Percentiles rank a stretch among this genome's conserved stretches.
These are phyloP conservation scores for Sphaeramia orbicularis DNA, from an alignment of 2,797 vertebrate genomes.

Conservation along the genomic window DNA sequence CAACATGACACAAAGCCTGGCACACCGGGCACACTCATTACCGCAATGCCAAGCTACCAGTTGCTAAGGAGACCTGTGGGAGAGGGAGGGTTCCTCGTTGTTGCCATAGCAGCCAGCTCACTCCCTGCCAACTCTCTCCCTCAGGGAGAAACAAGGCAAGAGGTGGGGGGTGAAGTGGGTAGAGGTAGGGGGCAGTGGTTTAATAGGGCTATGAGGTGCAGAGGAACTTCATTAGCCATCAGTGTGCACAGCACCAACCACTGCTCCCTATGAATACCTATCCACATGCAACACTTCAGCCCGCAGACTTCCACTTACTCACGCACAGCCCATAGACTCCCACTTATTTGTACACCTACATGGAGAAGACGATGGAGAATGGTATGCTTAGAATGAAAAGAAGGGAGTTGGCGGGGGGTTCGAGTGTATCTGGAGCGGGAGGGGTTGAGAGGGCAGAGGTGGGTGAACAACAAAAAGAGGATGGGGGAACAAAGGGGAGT, in stretches of 20 bases:
- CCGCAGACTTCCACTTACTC: slow-evolving; percentile 71
- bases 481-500: slow-evolving; percentile 56
- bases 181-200: slow-evolving; percentile 80
- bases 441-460: slow-evolving; percentile 68
- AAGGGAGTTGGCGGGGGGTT: slow-evolving; percentile 19
- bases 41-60: slow-evolving; percentile 88
- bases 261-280: slow-evolving; percentile 63
- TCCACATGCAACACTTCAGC: slow-evolving; percentile 73
- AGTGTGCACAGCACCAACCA: slow-evolving; percentile 62
- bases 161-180: slow-evolving; percentile 82
- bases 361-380: slow-evolving; percentile 55
- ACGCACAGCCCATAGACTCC: slow-evolving; percentile 65
- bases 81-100: slow-evolving; percentile 88
- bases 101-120: slow-evolving; percentile 88
- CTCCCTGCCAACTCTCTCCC: slow-evolving; percentile 86
- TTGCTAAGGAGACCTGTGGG: slow-evolving; percentile 91
- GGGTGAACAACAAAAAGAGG: slow-evolving; percentile 63
- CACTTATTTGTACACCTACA: slow-evolving; percentile 75
- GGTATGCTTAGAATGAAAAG: slow-evolving; percentile 73
- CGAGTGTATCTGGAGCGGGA: slow-evolving; percentile 45
- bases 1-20: slow-evolving; percentile 83
- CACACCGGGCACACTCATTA: slow-evolving; percentile 87
- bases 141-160: slow-evolving; percentile 82
- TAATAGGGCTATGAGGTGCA: slow-evolving; percentile 81
- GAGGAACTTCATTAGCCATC: slow-evolving; percentile 81